Conservation (phyloP, 2,797 vertebrate species). For the Dallia pectoralis region DNA sequence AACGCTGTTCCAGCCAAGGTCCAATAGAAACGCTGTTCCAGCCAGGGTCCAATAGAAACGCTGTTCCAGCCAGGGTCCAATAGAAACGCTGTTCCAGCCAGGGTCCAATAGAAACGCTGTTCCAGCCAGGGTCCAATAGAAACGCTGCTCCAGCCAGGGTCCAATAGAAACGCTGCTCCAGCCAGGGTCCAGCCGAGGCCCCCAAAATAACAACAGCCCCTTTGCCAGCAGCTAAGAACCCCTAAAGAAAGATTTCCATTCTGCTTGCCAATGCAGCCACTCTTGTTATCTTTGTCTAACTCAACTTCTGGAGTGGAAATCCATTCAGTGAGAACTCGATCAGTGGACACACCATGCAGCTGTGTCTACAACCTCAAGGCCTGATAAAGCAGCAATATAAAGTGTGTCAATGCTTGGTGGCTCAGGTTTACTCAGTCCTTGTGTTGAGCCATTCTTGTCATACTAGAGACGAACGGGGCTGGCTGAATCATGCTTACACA, state of each 20-base stretch:
- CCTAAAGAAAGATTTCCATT: slow-evolving; percentile 4
- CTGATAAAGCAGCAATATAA: not conserved
- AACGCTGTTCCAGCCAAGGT: slow-evolving; percentile 25
- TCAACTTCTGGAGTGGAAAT: not conserved
- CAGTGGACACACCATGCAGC: not conserved
- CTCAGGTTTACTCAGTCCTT: not conserved
- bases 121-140: slow-evolving; percentile 28
- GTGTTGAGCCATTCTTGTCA: not conserved
- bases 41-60: slow-evolving; percentile 34
- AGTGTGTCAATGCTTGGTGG: not conserved
- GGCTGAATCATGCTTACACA: not conserved
- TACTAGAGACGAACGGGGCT: not conserved
- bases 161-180: slow-evolving; percentile 29
- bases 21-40: slow-evolving; percentile 29
- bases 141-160: slow-evolving; percentile 25
- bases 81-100: slow-evolving; percentile 27
- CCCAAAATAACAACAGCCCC: slow-evolving; percentile 17
- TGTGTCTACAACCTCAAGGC: not conserved
- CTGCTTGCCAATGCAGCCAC: slow-evolving; percentile 10
- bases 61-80: slow-evolving; percentile 21
- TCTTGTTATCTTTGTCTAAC: not conserved
- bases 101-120: slow-evolving; percentile 31
- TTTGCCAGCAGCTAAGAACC: slow-evolving; percentile 8
- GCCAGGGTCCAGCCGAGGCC: not conserved
- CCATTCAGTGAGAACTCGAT: not conserved